A percentile compares a stretch with the other conserved stretches of the same genome.
phyloP scores from a whole-genome alignment of 2,797 vertebrate genomes.

The Eupleurogrammus muticus region DNA sequence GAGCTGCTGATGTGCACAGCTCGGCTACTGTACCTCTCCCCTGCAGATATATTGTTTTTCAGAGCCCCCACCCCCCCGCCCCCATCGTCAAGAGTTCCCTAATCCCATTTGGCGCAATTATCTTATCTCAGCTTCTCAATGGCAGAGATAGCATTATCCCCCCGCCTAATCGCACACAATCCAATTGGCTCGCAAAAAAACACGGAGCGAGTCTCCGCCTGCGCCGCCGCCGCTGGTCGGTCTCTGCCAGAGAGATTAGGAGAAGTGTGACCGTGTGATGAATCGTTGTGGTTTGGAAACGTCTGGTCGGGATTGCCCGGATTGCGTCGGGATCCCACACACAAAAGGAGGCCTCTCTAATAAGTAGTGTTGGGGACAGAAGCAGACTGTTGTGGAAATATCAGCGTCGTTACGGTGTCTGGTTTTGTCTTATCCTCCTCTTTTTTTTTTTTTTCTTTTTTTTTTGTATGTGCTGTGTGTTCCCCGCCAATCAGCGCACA shows the following conservation, averaged over 20 bases:
- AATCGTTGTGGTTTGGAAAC: constrained; percentile 50
- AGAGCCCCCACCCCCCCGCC: constrained; percentile 65
- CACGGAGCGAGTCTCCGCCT: constrained; percentile 59
- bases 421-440: constrained; percentile 53
- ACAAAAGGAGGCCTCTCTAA: constrained; percentile 51
- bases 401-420: constrained; percentile 64
- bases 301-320: constrained; percentile 44
- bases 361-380: constrained; percentile 54
- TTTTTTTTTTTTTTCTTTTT: no score
- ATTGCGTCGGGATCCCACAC: constrained; percentile 35
- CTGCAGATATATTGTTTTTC: constrained; percentile 54
- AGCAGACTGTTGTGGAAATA: constrained; percentile 77
- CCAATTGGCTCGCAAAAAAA: constrained; percentile 66
- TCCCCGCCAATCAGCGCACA: constrained; percentile 46
- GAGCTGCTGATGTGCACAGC: constrained; percentile 25
- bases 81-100: constrained; percentile 71
- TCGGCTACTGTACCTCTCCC: constrained; percentile 62
- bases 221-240: constrained; percentile 35
- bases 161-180: constrained; percentile 78
- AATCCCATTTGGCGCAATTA: constrained; percentile 83
- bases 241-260: constrained; percentile 56
- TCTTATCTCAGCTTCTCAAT: constrained; percentile 82
- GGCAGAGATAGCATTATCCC: constrained; percentile 77
- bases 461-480: constrained; percentile 27
- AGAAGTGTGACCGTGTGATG: constrained; percentile 49